Conservation (phyloP, 2,797 vertebrate genomes). For the Scleropages formosus region DNA sequence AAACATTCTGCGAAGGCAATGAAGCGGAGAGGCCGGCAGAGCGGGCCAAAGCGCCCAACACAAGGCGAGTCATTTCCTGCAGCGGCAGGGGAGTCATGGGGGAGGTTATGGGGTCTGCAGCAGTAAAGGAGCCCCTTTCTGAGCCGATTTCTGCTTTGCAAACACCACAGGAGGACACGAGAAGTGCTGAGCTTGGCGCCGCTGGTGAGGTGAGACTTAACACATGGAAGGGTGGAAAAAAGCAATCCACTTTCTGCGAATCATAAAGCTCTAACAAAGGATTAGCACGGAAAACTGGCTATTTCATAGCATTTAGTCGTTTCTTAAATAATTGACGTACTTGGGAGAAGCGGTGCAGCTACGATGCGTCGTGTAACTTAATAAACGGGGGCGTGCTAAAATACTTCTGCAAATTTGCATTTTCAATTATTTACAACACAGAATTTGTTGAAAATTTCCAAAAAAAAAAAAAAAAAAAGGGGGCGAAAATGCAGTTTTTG, state of each 20-base stretch:
- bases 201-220: background rate
- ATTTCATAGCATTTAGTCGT: too few relatives aligned
- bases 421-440: too few relatives aligned
- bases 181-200: background rate
- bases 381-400: too few relatives aligned
- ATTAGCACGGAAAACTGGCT: too few relatives aligned
- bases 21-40: constrained; percentile 27
- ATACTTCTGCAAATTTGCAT: too few relatives aligned
- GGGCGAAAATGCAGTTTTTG: too few relatives aligned
- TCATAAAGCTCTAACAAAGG: too few relatives aligned
- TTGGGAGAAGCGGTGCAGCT: too few relatives aligned
- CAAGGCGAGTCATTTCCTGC: constrained; percentile 37
- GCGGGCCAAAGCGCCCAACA: constrained; percentile 34
- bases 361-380: too few relatives aligned
- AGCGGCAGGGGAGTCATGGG: constrained; percentile 3
- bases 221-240: background rate
- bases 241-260: background rate
- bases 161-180: constrained; percentile 16
- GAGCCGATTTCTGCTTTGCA: constrained; percentile 28
- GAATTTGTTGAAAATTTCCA: too few relatives aligned
- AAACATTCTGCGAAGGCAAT: constrained; percentile 33
- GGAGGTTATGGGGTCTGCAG: background rate
- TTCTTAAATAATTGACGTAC: too few relatives aligned
- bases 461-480: too few relatives aligned
- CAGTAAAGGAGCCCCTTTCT: constrained; percentile 24